These are phyloP conservation scores for Caenorhabditis briggsae DNA, from an alignment of 1,140 invertebrate species.

Conservation along the genomic window DNA sequence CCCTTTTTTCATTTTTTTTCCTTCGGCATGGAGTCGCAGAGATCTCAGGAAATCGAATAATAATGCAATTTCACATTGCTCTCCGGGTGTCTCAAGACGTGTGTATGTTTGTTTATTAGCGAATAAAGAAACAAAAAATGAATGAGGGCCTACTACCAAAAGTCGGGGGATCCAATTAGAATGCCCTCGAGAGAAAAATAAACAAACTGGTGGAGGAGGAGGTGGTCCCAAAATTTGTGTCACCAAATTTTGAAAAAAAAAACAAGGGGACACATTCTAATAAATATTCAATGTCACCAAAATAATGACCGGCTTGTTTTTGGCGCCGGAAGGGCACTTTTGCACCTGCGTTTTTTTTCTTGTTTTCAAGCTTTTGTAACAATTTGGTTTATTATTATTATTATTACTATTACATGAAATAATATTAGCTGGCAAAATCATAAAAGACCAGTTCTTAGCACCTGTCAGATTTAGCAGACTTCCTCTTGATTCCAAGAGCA, in stretches of 20 bases:
- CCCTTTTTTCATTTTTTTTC: neutral
- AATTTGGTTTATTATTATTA: conserved; percentile 31
- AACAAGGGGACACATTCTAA: neutral
- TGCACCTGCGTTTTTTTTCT: conserved; percentile 27
- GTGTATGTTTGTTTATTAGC: neutral
- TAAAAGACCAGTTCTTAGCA: neutral
- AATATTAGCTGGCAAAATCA: neutral
- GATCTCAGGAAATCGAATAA: conserved; percentile 48
- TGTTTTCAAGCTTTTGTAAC: neutral
- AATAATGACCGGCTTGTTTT: neutral
- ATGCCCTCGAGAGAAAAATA: conserved; percentile 37
- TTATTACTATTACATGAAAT: conserved; percentile 2
- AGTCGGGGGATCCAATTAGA: conserved; percentile 45
- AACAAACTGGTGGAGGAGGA: neutral
- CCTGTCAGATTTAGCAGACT: conserved; percentile 12
- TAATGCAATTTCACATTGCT: conserved; percentile 46
- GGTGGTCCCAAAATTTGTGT: neutral
- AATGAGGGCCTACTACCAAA: neutral
- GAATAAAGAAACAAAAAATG: conserved; percentile 39
- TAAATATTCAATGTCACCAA: neutral
- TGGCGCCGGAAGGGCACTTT: conserved; percentile 10
- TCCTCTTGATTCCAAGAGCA: conserved; percentile 45
- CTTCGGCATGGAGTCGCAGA: neutral
- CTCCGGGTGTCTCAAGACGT: conserved; percentile 11
- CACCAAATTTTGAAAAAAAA: neutral